A percentile compares a stretch with the other conserved stretches of the same genome.
Conservation (phyloP, 2,888 invertebrate species). For the Cephonodes hylas region DNA sequence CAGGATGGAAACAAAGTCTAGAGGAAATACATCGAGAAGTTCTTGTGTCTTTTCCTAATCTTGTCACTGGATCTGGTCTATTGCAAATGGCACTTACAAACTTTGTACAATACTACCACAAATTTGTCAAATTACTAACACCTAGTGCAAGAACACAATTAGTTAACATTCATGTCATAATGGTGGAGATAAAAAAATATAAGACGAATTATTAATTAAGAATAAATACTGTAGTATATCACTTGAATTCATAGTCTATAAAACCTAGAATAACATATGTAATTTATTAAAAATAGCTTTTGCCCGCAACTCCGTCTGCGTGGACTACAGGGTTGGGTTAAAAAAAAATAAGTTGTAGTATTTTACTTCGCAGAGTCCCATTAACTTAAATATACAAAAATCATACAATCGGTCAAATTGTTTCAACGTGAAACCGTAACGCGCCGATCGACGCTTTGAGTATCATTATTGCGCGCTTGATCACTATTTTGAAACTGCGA, state of each 20-base stretch:
- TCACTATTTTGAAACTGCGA: no score
- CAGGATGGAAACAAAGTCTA: slow-evolving; percentile 96
- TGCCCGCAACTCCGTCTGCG: no score
- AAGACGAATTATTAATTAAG: slow-evolving; percentile 93
- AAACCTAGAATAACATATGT: no score
- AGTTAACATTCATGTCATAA: slow-evolving; percentile 98
- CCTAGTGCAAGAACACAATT: slow-evolving; percentile 93
- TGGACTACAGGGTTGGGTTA: no score
- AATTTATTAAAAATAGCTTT: no score
- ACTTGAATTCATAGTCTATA: neutral
- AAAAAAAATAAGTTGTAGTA: no score
- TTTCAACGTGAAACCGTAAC: no score
- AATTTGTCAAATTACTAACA: slow-evolving; percentile 96
- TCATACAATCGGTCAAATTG: no score
- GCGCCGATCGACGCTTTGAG: no score
- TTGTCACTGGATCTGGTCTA: slow-evolving; percentile 96
- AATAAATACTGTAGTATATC: neutral
- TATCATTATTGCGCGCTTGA: no score
- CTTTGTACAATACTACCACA: slow-evolving; percentile 98
- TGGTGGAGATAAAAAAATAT: slow-evolving; percentile 99
- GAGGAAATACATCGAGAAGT: slow-evolving; percentile 98
- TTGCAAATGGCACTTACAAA: slow-evolving; percentile 97
- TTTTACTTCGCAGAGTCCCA: no score
- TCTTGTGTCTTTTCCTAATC: slow-evolving; percentile 96
- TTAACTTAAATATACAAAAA: no score